phyloP scores from a whole-genome alignment of 37 sponge, comb jelly and placozoan genomes.

The Ephydatia muelleri region DNA sequence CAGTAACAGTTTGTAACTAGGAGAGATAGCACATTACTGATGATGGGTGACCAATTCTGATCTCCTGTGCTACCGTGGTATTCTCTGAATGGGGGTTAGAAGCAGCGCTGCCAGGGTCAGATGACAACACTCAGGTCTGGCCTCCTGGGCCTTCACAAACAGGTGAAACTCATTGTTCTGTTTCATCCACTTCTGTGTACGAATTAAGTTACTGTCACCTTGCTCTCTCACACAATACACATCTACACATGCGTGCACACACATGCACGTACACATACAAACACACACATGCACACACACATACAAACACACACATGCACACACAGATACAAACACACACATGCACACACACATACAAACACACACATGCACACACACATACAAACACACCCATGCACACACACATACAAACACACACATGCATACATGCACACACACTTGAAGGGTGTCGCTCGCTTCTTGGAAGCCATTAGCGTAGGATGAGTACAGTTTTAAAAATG shows the following conservation, averaged over 20 bases:
- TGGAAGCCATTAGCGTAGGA: conserved; percentile 70
- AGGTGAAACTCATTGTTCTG: conserved; percentile 42
- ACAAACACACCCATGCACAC: conserved; percentile 16
- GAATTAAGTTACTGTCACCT: too few species aligned
- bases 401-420: conserved; percentile 14
- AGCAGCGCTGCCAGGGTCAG: conserved; percentile 57
- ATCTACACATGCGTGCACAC: not conserved
- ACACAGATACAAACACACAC: not conserved
- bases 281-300: not conserved
- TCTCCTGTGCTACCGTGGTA: conserved; percentile 65
- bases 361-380: conserved; percentile 17
- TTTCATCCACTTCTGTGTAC: conserved; percentile 73
- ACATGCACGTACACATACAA: not conserved
- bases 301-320: not conserved
- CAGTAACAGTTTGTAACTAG: conserved; percentile 65
- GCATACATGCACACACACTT: conserved; percentile 35
- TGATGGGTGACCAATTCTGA: too few species aligned
- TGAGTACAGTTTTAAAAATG: conserved; percentile 83
- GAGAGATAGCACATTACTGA: too few species aligned
- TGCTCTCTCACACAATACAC: not conserved
- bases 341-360: not conserved
- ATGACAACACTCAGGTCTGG: conserved; percentile 56
- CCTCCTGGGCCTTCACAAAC: conserved; percentile 65
- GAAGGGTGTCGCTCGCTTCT: conserved; percentile 35
- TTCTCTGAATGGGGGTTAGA: conserved; percentile 76